phyloP scores from a whole-genome alignment of 2,113 vertebrate species.

The Trogon surrucura region DNA sequence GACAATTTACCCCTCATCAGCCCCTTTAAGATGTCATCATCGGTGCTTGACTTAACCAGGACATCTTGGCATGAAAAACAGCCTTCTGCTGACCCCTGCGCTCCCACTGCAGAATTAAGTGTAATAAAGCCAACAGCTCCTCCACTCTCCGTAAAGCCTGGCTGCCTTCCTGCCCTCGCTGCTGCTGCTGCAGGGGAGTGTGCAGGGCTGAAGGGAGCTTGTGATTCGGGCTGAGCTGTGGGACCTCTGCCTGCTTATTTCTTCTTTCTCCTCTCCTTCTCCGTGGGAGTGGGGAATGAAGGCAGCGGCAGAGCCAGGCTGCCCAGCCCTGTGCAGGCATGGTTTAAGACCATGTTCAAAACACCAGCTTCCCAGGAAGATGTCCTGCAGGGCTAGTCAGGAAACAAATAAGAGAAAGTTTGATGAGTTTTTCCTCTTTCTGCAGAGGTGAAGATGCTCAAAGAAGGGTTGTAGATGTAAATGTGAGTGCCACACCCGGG shows the following conservation, averaged over 20 bases:
- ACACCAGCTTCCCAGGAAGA: not conserved
- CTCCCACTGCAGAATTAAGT: not conserved
- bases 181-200: accelerated
- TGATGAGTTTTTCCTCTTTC: not conserved
- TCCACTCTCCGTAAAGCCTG: not conserved
- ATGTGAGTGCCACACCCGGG: not conserved
- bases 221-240: accelerated
- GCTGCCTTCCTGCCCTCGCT: not conserved
- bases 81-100: not conserved
- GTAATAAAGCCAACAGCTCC: not conserved
- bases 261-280: not conserved
- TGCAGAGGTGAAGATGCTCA: not conserved
- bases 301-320: not conserved
- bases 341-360: not conserved
- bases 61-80: not conserved
- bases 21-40: not conserved
- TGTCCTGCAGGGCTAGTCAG: not conserved
- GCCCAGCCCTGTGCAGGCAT: not conserved
- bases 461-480: not conserved
- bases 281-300: accelerated
- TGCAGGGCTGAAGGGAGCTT: not conserved
- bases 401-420: not conserved
- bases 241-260: not conserved
- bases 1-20: not conserved
- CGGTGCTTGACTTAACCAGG: slow-evolving; percentile 2